phyloP scores from a whole-genome alignment of 2,113 vertebrate species.

The Syngnathoides biaculeatus region DNA sequence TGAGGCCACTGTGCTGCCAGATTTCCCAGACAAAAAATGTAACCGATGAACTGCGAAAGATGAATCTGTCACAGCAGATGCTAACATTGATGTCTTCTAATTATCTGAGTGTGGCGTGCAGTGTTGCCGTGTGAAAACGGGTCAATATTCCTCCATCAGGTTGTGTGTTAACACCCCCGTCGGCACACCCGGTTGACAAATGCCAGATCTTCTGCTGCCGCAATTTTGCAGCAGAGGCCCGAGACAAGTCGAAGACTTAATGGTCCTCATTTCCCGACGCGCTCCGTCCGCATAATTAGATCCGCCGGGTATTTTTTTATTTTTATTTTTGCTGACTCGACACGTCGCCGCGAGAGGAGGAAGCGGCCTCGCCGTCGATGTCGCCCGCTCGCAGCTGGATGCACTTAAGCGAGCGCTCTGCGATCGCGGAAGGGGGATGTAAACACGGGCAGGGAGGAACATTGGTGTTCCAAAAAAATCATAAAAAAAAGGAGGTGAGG shows the following conservation, averaged over 20 bases:
- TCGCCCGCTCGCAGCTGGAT: conserved; percentile 10
- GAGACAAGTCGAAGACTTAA: neutral
- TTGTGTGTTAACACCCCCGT: neutral
- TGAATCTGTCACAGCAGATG: no score
- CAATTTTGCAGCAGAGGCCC: neutral
- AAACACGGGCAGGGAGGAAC: conserved; percentile 53
- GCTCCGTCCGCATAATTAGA: neutral
- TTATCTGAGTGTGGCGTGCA: no score
- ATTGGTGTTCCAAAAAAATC: conserved; percentile 2
- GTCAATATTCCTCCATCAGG: neutral
- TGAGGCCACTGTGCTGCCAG: no score
- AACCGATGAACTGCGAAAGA: no score
- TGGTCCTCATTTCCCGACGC: neutral
- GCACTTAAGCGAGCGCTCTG: neutral
- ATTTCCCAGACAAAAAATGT: no score
- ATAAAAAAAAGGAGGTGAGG: conserved; percentile 37
- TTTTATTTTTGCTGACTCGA: neutral
- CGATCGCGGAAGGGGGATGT: conserved; percentile 11
- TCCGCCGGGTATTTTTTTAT: neutral
- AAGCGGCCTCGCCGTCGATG: conserved; percentile 2
- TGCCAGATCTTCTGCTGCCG: neutral
- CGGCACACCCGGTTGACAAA: neutral
- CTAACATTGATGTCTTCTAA: no score
- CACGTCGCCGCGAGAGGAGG: neutral
- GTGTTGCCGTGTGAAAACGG: no score